Conservation (phyloP, 2,888 invertebrate species). For the Clivina fossor region DNA sequence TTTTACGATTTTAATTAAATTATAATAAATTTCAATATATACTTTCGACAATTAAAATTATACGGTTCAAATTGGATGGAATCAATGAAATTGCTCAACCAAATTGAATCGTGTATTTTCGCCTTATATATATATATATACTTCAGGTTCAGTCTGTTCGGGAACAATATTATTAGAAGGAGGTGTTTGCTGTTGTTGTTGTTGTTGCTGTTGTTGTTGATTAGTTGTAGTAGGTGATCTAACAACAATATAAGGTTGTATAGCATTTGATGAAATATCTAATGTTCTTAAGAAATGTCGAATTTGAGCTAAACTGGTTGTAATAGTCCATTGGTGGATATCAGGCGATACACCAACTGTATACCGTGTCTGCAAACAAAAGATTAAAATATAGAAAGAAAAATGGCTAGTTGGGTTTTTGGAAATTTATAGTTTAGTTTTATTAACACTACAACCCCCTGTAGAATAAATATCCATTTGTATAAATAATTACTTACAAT, state of each 20-base stretch:
- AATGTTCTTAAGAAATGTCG: constrained; percentile 45
- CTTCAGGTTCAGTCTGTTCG: constrained; percentile 46
- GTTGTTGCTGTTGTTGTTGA: constrained; percentile 34
- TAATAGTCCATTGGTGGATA: constrained; percentile 49
- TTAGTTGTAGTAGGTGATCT: constrained; percentile 40
- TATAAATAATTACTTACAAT: constrained; percentile 48
- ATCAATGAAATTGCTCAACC: not conserved
- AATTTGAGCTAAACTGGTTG: constrained; percentile 46
- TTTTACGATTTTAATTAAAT: no score
- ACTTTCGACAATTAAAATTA: not conserved
- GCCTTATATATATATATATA: constrained; percentile 27
- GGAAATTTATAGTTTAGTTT: not conserved
- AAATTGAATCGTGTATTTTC: no score
- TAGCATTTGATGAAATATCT: constrained; percentile 44
- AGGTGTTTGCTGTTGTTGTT: constrained; percentile 24
- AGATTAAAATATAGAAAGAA: not conserved
- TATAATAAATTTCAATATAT: no score
- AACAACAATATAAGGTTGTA: constrained; percentile 49
- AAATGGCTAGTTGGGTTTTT: not conserved
- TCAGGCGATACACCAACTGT: constrained; percentile 47
- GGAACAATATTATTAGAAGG: no score
- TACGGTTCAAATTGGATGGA: not conserved
- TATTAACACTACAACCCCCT: not conserved
- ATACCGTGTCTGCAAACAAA: constrained; percentile 43
- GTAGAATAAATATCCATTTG: constrained; percentile 14